Percentiles rank a stretch among this genome's conserved stretches.
phyloP scores from a whole-genome alignment of 2,797 vertebrate species.

The Fringilla coelebs region DNA sequence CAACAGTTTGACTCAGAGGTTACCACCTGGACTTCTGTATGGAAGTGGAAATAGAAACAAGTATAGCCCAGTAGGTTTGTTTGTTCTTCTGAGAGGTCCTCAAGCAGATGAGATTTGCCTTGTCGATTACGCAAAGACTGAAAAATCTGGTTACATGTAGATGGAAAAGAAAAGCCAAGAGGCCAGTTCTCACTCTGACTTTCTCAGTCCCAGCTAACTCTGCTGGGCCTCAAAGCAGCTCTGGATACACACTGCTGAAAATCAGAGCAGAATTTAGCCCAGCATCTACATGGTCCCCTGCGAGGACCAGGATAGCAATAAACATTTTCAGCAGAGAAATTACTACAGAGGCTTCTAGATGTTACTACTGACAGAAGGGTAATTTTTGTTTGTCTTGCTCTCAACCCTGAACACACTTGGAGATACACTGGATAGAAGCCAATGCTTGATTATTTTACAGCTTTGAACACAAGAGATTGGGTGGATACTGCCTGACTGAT shows the following conservation, averaged over 20 bases:
- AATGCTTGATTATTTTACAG: slow-evolving; percentile 39
- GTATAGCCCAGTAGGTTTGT: neutral
- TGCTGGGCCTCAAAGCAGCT: neutral
- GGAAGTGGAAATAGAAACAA: neutral
- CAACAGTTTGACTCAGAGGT: neutral
- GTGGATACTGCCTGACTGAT: slow-evolving; percentile 59
- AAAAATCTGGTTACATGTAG: neutral
- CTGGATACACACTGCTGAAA: neutral
- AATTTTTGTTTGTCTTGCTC: slow-evolving; percentile 58
- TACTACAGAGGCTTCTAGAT: slow-evolving; percentile 15
- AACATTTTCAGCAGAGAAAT: slow-evolving; percentile 35
- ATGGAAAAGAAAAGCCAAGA: neutral
- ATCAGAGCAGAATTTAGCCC: slow-evolving; percentile 27
- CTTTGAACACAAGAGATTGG: slow-evolving; percentile 50
- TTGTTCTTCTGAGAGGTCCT: neutral
- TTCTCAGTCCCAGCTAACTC: neutral
- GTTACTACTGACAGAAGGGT: slow-evolving; percentile 53
- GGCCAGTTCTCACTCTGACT: neutral
- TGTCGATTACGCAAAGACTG: neutral
- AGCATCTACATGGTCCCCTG: neutral
- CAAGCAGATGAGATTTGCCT: neutral
- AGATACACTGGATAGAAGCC: slow-evolving; percentile 38
- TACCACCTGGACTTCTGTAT: neutral
- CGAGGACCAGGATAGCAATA: neutral
- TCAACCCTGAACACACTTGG: slow-evolving; percentile 33